Percentiles rank a stretch among this genome's conserved stretches.
Conservation (phyloP, 2,797 vertebrate genomes). For the Margarornis squamiger region DNA sequence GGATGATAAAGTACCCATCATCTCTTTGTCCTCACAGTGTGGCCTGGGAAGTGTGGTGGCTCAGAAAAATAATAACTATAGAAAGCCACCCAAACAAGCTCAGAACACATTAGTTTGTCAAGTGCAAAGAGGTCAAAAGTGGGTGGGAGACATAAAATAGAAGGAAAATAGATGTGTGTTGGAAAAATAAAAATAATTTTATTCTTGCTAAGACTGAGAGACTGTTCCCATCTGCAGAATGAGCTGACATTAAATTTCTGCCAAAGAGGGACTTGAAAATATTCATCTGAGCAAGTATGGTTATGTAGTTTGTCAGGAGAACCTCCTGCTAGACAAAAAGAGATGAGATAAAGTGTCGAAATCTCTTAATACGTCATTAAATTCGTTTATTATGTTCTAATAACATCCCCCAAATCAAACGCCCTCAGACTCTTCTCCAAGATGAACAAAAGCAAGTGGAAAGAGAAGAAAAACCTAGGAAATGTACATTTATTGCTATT, state of each 20-base stretch:
- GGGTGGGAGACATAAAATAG: neutral
- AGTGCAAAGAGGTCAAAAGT: neutral
- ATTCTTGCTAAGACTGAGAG: neutral
- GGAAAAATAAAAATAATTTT: neutral
- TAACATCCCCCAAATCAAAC: neutral
- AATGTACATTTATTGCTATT: fast-evolving
- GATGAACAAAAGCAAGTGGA: neutral
- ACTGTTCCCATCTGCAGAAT: neutral
- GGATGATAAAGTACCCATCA: neutral
- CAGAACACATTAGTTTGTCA: neutral
- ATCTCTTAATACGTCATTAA: neutral
- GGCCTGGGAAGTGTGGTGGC: neutral
- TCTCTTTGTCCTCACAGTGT: neutral
- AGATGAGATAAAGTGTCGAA: neutral
- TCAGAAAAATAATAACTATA: neutral
- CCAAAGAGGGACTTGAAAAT: neutral
- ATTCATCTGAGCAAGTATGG: fast-evolving
- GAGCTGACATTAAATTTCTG: neutral
- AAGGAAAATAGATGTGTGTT: neutral
- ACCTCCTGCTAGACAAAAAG: neutral
- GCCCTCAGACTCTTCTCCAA: neutral
- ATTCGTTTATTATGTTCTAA: neutral
- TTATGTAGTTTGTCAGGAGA: neutral
- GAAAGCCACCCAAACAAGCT: neutral
- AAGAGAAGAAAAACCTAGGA: neutral